Percentiles rank a stretch among this genome's conserved stretches.
These are phyloP conservation scores for Sarcoramphus papa DNA, from an alignment of 2,797 vertebrate genomes.

Conservation along the genomic window DNA sequence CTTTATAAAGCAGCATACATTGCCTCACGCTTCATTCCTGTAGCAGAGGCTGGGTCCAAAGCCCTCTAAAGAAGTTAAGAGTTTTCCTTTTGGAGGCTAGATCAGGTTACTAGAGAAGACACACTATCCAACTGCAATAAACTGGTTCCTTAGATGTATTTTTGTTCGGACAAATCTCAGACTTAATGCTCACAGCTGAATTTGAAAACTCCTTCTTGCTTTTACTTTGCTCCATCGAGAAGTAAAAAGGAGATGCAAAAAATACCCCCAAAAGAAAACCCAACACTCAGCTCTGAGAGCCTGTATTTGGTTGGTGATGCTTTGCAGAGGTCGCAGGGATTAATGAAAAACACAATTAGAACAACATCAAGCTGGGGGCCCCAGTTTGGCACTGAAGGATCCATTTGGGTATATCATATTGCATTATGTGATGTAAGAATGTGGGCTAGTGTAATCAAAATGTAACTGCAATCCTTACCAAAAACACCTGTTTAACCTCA, in stretches of 20 bases:
- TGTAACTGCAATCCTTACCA: conserved; percentile 65
- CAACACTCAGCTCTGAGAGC: neutral
- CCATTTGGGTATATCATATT: conserved; percentile 57
- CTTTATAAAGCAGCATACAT: neutral
- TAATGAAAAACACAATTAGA: conserved; percentile 67
- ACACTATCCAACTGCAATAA: conserved; percentile 21
- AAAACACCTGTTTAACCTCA: conserved; percentile 68
- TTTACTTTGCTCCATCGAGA: neutral
- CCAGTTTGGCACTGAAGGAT: conserved; percentile 19
- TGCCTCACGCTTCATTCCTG: neutral
- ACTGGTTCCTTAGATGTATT: neutral
- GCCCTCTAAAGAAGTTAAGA: neutral
- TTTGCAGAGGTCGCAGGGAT: conserved; percentile 53
- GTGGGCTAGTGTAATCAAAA: conserved; percentile 66
- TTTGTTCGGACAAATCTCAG: neutral
- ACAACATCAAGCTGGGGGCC: conserved; percentile 46
- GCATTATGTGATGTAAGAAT: conserved; percentile 63
- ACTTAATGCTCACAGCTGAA: neutral
- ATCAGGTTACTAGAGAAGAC: conserved; percentile 11
- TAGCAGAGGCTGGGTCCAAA: neutral
- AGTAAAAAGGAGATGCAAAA: neutral
- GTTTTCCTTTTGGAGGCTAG: conserved; percentile 20
- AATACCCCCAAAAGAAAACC: neutral
- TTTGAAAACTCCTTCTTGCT: neutral
- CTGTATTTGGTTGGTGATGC: conserved; percentile 20